phyloP scores from a whole-genome alignment of 2,888 invertebrate genomes.

The Dioctria linearis region DNA sequence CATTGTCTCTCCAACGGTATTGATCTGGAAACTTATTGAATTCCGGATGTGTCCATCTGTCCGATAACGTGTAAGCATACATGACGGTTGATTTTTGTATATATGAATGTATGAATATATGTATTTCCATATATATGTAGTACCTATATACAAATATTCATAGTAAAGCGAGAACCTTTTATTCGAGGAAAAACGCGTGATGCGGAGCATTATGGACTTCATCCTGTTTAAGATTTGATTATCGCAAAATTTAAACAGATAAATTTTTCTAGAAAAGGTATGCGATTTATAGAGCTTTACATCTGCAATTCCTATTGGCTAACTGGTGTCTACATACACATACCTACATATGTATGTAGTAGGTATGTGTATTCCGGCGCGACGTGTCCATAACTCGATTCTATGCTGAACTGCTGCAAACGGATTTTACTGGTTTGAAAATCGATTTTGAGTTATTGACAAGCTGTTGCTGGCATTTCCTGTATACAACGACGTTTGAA shows the following conservation, averaged over 20 bases:
- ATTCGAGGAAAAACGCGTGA: too few relatives aligned
- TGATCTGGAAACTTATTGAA: constrained; percentile 19
- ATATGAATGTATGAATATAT: too few relatives aligned
- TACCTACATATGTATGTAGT: too few relatives aligned
- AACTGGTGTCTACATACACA: too few relatives aligned
- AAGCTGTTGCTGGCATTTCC: constrained; percentile 35
- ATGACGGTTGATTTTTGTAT: too few relatives aligned
- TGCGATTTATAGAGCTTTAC: background rate
- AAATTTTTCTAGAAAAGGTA: constrained; percentile 25
- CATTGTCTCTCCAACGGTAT: constrained; percentile 12
- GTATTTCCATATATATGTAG: too few relatives aligned
- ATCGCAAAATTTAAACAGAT: constrained; percentile 24
- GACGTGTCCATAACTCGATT: too few relatives aligned
- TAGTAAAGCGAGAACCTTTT: too few relatives aligned
- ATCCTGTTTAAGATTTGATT: constrained; percentile 17
- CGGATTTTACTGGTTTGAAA: constrained; percentile 15
- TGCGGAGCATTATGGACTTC: background rate
- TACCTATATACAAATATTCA: too few relatives aligned
- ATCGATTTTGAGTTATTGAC: constrained; percentile 41
- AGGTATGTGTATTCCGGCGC: too few relatives aligned
- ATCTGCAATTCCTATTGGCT: too few relatives aligned
- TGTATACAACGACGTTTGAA: constrained; percentile 3
- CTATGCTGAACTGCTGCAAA: background rate
- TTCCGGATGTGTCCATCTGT: constrained; percentile 22
- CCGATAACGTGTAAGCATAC: too few relatives aligned